Percentiles rank a stretch among this genome's conserved stretches.
phyloP scores from a whole-genome alignment of 2,113 vertebrate species.

The Thalassarche chlororhynchos region DNA sequence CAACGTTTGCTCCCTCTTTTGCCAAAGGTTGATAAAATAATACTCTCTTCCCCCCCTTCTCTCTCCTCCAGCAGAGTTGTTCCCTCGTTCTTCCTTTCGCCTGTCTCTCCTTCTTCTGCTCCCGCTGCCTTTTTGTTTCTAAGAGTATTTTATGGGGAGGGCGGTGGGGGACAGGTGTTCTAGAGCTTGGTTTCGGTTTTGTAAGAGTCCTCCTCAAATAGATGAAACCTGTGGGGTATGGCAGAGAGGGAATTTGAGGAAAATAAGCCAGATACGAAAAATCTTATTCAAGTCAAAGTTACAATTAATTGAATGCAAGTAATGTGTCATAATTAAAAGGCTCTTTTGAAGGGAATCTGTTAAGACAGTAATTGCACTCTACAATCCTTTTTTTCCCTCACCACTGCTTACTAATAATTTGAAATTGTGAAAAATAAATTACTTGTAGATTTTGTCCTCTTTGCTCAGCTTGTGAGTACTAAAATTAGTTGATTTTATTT shows the following conservation, averaged over 20 bases:
- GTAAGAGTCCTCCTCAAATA: neutral
- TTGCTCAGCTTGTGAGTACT: neutral
- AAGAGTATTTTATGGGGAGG: neutral
- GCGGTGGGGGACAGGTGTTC: neutral
- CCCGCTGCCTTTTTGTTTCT: neutral
- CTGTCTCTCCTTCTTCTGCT: neutral
- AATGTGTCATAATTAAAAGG: conserved; percentile 46
- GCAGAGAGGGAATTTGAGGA: neutral
- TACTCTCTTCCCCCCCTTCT: neutral
- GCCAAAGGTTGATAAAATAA: neutral
- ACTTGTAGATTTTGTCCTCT: conserved; percentile 1
- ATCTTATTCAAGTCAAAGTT: neutral
- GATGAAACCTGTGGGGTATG: neutral
- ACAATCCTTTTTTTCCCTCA: neutral
- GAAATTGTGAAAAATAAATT: conserved; percentile 35
- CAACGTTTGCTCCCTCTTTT: neutral
- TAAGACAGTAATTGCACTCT: conserved; percentile 15
- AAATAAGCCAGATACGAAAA: neutral
- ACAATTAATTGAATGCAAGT: conserved; percentile 20
- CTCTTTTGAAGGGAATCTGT: conserved; percentile 20
- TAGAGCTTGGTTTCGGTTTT: neutral
- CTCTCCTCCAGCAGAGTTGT: neutral
- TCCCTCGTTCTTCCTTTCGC: neutral
- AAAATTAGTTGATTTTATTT: conserved; percentile 47
- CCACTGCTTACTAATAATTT: conserved; percentile 35